Conservation (phyloP, 2,888 invertebrate species). For the Macrosoma leucophasiata region DNA sequence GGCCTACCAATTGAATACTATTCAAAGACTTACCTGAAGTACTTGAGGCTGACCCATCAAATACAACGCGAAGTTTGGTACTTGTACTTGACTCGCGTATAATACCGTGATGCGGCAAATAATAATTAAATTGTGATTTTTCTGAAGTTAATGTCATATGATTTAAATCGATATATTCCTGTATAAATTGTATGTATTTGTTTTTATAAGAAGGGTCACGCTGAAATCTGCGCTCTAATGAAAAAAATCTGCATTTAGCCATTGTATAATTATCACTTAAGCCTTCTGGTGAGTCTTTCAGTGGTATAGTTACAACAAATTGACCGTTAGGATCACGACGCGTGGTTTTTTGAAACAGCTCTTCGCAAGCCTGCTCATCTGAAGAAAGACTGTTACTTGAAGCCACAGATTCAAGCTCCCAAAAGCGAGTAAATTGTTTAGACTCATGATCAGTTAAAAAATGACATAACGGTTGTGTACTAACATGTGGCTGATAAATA, state of each 20-base stretch:
- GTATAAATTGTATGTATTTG: slow-evolving; percentile 25
- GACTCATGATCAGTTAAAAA: no score
- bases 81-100: slow-evolving; percentile 22
- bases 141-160: slow-evolving; percentile 23
- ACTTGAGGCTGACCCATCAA: slow-evolving; percentile 27
- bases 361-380: no score
- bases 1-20: slow-evolving; percentile 20
- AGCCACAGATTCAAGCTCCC: no score
- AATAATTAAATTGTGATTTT: slow-evolving; percentile 16
- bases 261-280: slow-evolving; percentile 29
- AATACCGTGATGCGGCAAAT: slow-evolving; percentile 29
- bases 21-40: slow-evolving; percentile 23
- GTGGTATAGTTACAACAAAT: slow-evolving; percentile 28
- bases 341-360: slow-evolving; percentile 12
- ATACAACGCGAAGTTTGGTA: slow-evolving; percentile 28
- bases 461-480: no score
- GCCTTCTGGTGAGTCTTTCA: slow-evolving; percentile 21
- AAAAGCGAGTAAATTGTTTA: no score
- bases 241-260: slow-evolving; percentile 25
- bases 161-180: slow-evolving; percentile 24
- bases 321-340: slow-evolving; percentile 22
- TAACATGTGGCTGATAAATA: no score
- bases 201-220: slow-evolving; percentile 16
- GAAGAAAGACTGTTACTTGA: no score
- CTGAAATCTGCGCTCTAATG: slow-evolving; percentile 25